Evolutionary conservation across 2,888 invertebrate species (phyloP), one percentile per base, ranked within the genome.

Genomic region (Zhuqinia jingwanae): DNA sequence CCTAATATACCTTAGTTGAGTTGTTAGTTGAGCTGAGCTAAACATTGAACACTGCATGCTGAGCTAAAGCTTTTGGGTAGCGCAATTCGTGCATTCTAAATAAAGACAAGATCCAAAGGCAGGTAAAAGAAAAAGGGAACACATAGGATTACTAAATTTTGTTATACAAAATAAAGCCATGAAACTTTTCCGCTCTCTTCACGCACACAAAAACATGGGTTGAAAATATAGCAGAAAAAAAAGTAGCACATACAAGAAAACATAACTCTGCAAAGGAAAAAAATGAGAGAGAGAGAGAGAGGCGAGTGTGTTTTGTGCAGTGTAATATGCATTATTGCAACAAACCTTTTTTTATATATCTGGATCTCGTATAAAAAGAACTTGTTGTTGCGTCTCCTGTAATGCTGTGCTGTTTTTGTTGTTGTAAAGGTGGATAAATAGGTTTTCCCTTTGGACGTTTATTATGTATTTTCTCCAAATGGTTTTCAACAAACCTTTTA

Each of bases 11-110:
- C 36, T 36, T 36, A 3, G 8, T 36, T 8, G 36, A 8, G n/a
- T n/a, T 50, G 80, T 25, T 30, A 25, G 13, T 58, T 63, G 63
- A 20, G 47, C 25, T 10, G 68, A 65, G 36, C 27, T 70, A 42
- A 60, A 42, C n/a, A 53, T 13, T 36, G 20, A 76, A 47, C 36
- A 53, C n/a, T n/a, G 36, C 25, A 22, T 65, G 50, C 63, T 45
- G 22, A 36, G 42, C 11, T n/a, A n/a, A n/a, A n/a, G n/a, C n/a
- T n/a, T n/a, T n/a, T n/a, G 53, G 50, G 27, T 22, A 27, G 30
- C 27, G 76, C 77, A 60, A 68, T 81, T 86, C 81, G 77, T 81
- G 68, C 81, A 86, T 86, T 86, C 80, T 36, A 81, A 86, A 86
- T 81, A 63, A 73, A 73, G 60, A 58, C 36, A 58, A 42, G 56